Conservation (phyloP, 2,113 vertebrate genomes). For the Silurus meridionalis region DNA sequence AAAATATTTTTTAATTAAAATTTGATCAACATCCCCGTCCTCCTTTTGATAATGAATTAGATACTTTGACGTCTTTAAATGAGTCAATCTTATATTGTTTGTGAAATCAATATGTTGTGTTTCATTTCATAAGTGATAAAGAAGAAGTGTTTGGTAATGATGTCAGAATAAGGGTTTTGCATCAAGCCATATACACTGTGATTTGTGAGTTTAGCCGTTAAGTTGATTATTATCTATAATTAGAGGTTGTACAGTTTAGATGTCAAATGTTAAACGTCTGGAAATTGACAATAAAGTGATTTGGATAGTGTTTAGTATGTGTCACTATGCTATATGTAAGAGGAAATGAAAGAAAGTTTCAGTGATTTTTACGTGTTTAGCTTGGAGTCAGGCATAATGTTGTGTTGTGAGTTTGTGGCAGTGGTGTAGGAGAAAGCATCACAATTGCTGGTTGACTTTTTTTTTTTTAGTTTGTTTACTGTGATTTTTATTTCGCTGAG, state of each 20-base stretch:
- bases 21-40: neutral
- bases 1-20: neutral
- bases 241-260: neutral
- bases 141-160: neutral
- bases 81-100: neutral
- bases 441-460: neutral
- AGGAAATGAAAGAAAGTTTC: neutral
- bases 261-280: neutral
- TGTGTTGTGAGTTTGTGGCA: conserved; percentile 4
- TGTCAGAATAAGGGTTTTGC: neutral
- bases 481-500: conserved; percentile 9
- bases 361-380: neutral
- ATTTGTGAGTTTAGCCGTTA: neutral
- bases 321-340: neutral
- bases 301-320: neutral
- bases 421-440: neutral
- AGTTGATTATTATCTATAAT: neutral
- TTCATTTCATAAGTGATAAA: neutral
- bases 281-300: neutral
- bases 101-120: neutral
- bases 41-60: neutral
- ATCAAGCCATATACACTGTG: neutral
- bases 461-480: neutral
- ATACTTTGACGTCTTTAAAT: neutral
- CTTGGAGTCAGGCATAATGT: neutral